phyloP scores from a whole-genome alignment of 2,888 invertebrate species.

The Pseudanteris insignis region DNA sequence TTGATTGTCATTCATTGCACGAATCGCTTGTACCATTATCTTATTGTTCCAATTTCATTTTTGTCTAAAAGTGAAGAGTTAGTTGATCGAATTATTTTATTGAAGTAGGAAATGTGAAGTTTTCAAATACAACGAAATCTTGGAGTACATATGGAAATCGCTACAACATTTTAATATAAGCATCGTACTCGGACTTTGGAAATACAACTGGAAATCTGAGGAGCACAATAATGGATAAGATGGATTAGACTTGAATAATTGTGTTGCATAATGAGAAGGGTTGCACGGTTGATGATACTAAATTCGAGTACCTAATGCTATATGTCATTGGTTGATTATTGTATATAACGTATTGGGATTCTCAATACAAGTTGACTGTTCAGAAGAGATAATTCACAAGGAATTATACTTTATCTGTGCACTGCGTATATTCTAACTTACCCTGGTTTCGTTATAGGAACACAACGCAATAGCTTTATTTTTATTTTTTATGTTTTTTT shows the following conservation, averaged over 20 bases:
- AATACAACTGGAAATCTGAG: no score
- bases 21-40: no score
- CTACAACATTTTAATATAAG: no score
- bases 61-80: no score
- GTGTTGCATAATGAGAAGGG: constrained; percentile 63
- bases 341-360: constrained; percentile 24
- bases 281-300: constrained; percentile 60
- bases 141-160: no score
- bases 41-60: no score
- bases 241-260: constrained; percentile 45
- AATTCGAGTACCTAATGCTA: constrained; percentile 63
- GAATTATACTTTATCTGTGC: constrained; percentile 52
- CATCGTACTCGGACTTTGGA: no score
- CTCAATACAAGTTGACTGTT: constrained; percentile 15
- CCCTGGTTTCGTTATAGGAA: constrained; percentile 52
- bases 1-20: no score
- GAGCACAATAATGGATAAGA: no score
- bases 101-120: no score
- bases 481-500: constrained; percentile 16
- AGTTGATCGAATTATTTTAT: no score
- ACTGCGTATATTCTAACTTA: constrained; percentile 56
- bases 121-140: no score
- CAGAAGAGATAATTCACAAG: constrained; percentile 23
- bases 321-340: constrained; percentile 21
- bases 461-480: constrained; percentile 50